phyloP scores from a whole-genome alignment of 2,888 invertebrate genomes.

The Synergus umbraculus region DNA sequence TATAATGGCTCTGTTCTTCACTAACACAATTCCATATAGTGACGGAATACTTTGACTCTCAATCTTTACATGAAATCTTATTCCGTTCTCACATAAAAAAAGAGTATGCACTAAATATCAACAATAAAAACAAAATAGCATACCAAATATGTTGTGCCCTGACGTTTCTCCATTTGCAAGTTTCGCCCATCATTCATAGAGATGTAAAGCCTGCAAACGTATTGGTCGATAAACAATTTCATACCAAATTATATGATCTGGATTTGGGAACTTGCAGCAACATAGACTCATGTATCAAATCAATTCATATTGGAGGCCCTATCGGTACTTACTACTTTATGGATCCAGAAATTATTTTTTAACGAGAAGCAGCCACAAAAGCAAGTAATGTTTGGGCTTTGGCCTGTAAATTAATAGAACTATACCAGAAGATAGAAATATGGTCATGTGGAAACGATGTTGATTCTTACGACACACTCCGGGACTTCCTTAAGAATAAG shows the following conservation, averaged over 20 bases:
- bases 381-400: slow-evolving; percentile 47
- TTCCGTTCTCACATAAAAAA: slow-evolving; percentile 32
- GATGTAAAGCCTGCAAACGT: slow-evolving; percentile 49
- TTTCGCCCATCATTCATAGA: slow-evolving; percentile 46
- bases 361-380: slow-evolving; percentile 15
- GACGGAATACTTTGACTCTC: slow-evolving; percentile 49
- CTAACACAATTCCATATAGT: slow-evolving; percentile 44
- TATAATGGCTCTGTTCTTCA: slow-evolving; percentile 5
- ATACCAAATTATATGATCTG: slow-evolving; percentile 43
- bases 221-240: slow-evolving; percentile 34
- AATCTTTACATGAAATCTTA: slow-evolving; percentile 40
- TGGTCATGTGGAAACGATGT: not conserved
- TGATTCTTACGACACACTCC: not conserved
- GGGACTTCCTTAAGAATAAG: not conserved
- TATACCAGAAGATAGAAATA: slow-evolving; percentile 41
- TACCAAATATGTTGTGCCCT: slow-evolving; percentile 44
- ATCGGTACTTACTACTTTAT: slow-evolving; percentile 47
- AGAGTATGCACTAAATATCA: slow-evolving; percentile 32
- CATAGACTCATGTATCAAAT: not conserved
- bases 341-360: slow-evolving; percentile 47
- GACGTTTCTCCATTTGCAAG: slow-evolving; percentile 43
- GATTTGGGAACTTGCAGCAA: slow-evolving; percentile 3
- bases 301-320: slow-evolving; percentile 1
- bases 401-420: slow-evolving; percentile 44
- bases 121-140: slow-evolving; percentile 31